Conservation (phyloP, 2,113 vertebrate genomes). For the Labeo rohita region DNA sequence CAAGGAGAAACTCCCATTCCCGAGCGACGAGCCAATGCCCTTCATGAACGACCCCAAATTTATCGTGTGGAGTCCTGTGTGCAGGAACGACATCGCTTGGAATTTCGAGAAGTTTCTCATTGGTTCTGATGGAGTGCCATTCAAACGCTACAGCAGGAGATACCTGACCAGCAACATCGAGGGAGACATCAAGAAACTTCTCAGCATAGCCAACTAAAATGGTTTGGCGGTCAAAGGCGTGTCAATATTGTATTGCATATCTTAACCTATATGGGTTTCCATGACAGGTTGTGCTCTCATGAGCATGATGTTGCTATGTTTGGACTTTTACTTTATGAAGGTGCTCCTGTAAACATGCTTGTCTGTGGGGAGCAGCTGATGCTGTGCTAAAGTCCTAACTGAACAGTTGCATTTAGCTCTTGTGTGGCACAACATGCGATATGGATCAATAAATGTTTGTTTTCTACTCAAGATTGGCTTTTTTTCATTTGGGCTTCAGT, state of each 20-base stretch:
- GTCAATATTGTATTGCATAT: neutral
- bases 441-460: slow-evolving; percentile 70
- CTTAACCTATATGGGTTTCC: neutral
- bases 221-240: neutral
- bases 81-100: slow-evolving; percentile 82
- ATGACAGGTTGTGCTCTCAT: slow-evolving; percentile 63
- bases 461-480: neutral
- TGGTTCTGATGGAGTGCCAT: slow-evolving; percentile 76
- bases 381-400: slow-evolving; percentile 65
- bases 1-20: slow-evolving; percentile 76
- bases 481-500: slow-evolving; percentile 16
- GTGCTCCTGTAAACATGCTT: slow-evolving; percentile 61
- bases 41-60: slow-evolving; percentile 80
- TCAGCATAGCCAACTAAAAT: slow-evolving; percentile 54
- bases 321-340: slow-evolving; percentile 76
- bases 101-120: slow-evolving; percentile 89
- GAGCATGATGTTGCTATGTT: slow-evolving; percentile 63
- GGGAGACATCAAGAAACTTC: slow-evolving; percentile 80
- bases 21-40: slow-evolving; percentile 75
- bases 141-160: slow-evolving; percentile 81
- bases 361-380: slow-evolving; percentile 72
- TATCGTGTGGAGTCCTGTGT: slow-evolving; percentile 84
- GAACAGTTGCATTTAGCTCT: slow-evolving; percentile 56
- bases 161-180: slow-evolving; percentile 82
- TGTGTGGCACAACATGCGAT: slow-evolving; percentile 63